Base-by-base conservation (phyloP, 2,888 invertebrate species). In the Meloe dianella region DNA sequence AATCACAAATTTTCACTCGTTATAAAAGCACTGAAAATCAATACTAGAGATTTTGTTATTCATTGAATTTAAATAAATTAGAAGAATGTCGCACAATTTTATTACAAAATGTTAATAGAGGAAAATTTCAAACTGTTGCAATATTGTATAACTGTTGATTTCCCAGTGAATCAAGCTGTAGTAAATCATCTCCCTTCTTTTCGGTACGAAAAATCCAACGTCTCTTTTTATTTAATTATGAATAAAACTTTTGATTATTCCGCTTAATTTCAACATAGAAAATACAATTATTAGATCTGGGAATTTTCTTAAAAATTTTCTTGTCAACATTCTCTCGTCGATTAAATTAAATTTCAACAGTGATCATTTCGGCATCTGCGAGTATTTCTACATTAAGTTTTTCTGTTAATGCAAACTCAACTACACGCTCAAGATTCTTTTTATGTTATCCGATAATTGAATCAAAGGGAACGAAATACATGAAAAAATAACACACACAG, bases 111-210 rank as follows among this genome's bases (percentile, higher is more conserved):
- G 4, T 12, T 24, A 10, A 12, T 20, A 20, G n/a, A 10, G 8
- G 6, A 22, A 20, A 47, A 47, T 20, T 20, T n/a, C 47, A 47
- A 17, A 47, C 51, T 51, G 51, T 51, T 51, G 51, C 51, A n/a
- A n/a, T n/a, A n/a, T n/a, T n/a, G n/a, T 22, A 20, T 2, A 51
- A 51, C 51, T 47, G 47, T 51, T 51, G 51, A 51, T 51, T 24
- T 51, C 24, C 24, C 22, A 22, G 22, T 24, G 22, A 51, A 22
- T 51, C 51, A 24, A 22, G 51, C 4, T 12, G 2, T 51, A n/a
- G n/a, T n/a, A 24, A 51, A 51, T 51, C 24, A 24, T 14, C 10
- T 5, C 5, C 10, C 22, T 51, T 51, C 51, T 51, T 22, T 12
- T 12, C 51, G 10, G 10, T 24, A 51, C 22, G 22, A 20, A 9